Evolutionary conservation across 2,888 invertebrate species (phyloP), one percentile per base, ranked within the genome.

Genomic region (Hipparchia sbordonii): DNA sequence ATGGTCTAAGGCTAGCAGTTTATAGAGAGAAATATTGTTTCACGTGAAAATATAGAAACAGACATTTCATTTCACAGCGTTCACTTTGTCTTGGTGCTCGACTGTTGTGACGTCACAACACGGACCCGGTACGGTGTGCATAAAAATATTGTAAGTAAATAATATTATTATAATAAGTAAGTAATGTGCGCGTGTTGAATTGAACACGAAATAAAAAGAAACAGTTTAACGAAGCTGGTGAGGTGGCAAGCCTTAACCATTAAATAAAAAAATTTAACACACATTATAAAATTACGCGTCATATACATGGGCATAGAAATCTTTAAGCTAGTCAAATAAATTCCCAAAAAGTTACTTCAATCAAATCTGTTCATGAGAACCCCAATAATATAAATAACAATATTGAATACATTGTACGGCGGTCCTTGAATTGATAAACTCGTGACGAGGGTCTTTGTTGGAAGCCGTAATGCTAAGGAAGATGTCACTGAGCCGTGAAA

Each of bases 391-490:
- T 56, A 70, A 70, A 70, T 70, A 69, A 48, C 69, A 52, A 61
- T 61, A 69, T 61, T 69, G 69, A 52, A 61, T 39, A 54, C 70
- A 70, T 63, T 69, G 62, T 63, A 56, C 12, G 54, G 54, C 12
- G 62, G 56, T 46, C 56, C 54, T 63, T 63, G 70, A 63, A 63
- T 70, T 63, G 70, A 63, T 70, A 62, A 54, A 63, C 54, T 70
- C 56, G 23, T 56, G 70, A 70, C 63, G 56, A 70, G 70, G 70
- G 70, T 70, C 62, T 70, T 63, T 70, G 62, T 70, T 23, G 54
- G 13, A 62, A 62, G 54, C 61, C 45, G 51, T 69, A 69, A 69
- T 69, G 69, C 69, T 69, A 69, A 69, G 61, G 45, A 61, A 69
- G 62, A 70, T 62, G 70, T 62, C 62, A 62, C 70, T 61, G 70